A percentile compares a stretch with the other conserved stretches of the same genome.
Conservation (phyloP, 1,140 invertebrate species). For the Mylabris phalerata region DNA sequence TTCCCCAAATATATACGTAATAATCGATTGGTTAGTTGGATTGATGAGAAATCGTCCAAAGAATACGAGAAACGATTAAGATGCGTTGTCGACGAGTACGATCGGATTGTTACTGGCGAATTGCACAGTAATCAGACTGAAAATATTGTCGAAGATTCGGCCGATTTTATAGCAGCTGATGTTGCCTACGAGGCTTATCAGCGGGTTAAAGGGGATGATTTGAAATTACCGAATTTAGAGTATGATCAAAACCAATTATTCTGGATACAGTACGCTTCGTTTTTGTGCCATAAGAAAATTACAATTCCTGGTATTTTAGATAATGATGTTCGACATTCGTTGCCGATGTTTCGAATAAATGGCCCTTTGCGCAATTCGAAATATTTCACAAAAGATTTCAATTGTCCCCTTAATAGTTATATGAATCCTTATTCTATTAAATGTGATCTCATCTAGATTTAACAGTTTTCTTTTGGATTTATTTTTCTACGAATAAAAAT, state of each 20-base stretch:
- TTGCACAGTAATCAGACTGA: constrained; percentile 65
- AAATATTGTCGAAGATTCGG: constrained; percentile 84
- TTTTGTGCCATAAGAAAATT: constrained; percentile 2
- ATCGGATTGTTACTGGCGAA: neutral
- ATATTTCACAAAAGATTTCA: constrained; percentile 57
- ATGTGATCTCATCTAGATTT: constrained; percentile 4
- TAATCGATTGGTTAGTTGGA: neutral
- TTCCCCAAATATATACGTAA: neutral
- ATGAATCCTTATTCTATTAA: constrained; percentile 57
- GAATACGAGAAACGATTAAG: neutral
- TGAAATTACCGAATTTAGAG: constrained; percentile 41
- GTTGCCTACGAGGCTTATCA: constrained; percentile 75
- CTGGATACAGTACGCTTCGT: constrained; percentile 38
- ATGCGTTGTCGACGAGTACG: neutral
- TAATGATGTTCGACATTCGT: constrained; percentile 6
- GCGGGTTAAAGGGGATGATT: constrained; percentile 53
- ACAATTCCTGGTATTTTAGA: constrained; percentile 15
- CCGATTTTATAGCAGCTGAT: constrained; percentile 73
- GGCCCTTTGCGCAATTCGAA: constrained; percentile 19
- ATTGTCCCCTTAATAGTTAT: constrained; percentile 48
- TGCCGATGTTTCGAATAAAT: constrained; percentile 5
- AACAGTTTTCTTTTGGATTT: too few relatives aligned
- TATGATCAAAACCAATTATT: constrained; percentile 53
- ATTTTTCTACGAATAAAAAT: too few relatives aligned
- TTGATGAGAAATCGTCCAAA: neutral